These are phyloP conservation scores for Druceiella hillmani DNA, from an alignment of 2,888 invertebrate species.

Conservation along the genomic window DNA sequence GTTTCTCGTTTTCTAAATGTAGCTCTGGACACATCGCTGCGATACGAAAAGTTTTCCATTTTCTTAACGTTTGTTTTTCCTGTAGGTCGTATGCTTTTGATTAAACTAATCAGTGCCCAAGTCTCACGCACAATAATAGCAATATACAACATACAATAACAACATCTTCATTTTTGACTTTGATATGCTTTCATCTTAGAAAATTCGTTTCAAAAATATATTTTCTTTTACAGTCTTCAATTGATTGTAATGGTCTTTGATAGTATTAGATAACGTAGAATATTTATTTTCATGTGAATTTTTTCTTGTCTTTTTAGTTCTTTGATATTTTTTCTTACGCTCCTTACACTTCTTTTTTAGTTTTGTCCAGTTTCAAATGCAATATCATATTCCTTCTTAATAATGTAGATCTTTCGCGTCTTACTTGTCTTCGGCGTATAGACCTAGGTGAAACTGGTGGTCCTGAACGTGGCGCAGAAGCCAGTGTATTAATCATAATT, in stretches of 20 bases:
- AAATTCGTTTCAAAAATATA: constrained; percentile 11
- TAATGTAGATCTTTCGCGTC: constrained; percentile 12
- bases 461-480: constrained; percentile 1
- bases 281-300: too few relatives aligned
- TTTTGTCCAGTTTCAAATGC: constrained; percentile 7
- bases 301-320: too few relatives aligned
- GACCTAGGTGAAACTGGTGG: constrained; percentile 2
- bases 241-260: too few relatives aligned
- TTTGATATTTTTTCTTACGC: constrained; percentile 11
- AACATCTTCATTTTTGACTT: constrained; percentile 10
- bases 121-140: constrained; percentile 10
- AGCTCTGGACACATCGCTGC: too few relatives aligned
- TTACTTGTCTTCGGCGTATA: constrained; percentile 10
- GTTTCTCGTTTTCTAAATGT: too few relatives aligned
- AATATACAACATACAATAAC: too few relatives aligned
- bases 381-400: constrained; percentile 10
- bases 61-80: constrained; percentile 4
- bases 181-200: constrained; percentile 9
- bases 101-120: constrained; percentile 8
- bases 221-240: constrained; percentile 4
- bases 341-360: too few relatives aligned
- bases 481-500: constrained; percentile 6
- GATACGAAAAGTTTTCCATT: too few relatives aligned
- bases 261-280: constrained; percentile 4
- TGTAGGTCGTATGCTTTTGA: neutral